Evolutionary conservation across 2,888 invertebrate species (phyloP).

Genomic region (Hesperia comma): DNA sequence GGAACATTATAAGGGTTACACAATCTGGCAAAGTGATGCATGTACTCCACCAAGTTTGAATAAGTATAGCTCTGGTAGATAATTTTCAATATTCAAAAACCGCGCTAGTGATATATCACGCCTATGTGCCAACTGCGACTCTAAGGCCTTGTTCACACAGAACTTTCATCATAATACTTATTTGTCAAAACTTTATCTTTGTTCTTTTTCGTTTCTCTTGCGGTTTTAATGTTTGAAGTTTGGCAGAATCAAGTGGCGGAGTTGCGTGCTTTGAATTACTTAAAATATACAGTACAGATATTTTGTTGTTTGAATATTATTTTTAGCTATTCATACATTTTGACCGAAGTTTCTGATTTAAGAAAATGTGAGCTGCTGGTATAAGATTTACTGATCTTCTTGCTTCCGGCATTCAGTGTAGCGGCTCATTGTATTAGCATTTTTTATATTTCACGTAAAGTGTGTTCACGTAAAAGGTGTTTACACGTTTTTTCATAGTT

Average conservation of each 20-base stretch:
- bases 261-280: background rate
- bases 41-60: background rate
- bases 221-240: background rate
- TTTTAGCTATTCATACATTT: too few relatives aligned
- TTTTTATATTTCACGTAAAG: too few relatives aligned
- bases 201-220: background rate
- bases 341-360: too few relatives aligned
- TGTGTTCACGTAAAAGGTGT: too few relatives aligned
- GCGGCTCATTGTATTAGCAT: too few relatives aligned
- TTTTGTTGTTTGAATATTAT: too few relatives aligned
- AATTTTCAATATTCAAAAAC: constrained; percentile 13
- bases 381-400: too few relatives aligned
- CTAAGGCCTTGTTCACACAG: background rate
- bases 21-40: background rate
- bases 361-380: too few relatives aligned
- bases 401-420: too few relatives aligned
- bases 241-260: background rate
- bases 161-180: constrained; percentile 5
- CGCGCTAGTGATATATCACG: constrained; percentile 8
- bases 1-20: background rate
- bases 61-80: background rate
- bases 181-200: background rate
- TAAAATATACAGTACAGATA: too few relatives aligned
- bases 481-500: too few relatives aligned
- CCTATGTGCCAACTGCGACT: constrained; percentile 1